Evolutionary conservation across 2,113 vertebrate species (phyloP).

Genomic region (Orcinus orca): DNA sequence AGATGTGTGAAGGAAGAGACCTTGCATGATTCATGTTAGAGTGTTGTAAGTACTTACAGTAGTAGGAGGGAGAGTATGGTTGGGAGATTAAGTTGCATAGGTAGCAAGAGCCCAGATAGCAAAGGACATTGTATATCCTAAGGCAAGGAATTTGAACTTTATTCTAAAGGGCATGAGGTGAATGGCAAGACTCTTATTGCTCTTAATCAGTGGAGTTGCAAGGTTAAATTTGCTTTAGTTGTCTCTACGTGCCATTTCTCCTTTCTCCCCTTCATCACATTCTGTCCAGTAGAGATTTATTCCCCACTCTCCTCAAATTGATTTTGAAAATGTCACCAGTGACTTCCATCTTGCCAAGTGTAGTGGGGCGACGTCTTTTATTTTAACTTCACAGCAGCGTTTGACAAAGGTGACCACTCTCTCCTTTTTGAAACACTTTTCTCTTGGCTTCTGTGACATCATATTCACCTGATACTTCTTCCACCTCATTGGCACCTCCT

Average conservation of each 20-base stretch:
- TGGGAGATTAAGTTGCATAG: background rate
- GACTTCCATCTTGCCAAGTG: background rate
- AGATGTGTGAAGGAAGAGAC: background rate
- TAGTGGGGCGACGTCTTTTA: background rate
- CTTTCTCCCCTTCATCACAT: background rate
- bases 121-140: background rate
- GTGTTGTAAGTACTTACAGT: background rate
- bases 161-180: background rate
- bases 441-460: background rate
- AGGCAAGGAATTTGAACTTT: background rate
- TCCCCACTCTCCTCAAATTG: background rate
- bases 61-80: background rate
- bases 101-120: background rate
- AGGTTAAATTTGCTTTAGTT: background rate
- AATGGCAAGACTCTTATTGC: background rate
- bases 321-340: background rate
- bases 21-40: background rate
- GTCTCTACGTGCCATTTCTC: background rate
- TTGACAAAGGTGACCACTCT: background rate
- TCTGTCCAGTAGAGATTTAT: background rate
- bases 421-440: background rate
- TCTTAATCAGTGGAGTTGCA: background rate
- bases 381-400: background rate
- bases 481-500: background rate
- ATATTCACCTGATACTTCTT: background rate